Evolutionary conservation across 2,113 vertebrate genomes (phyloP).

Genomic region (Rhinoderma darwinii): DNA sequence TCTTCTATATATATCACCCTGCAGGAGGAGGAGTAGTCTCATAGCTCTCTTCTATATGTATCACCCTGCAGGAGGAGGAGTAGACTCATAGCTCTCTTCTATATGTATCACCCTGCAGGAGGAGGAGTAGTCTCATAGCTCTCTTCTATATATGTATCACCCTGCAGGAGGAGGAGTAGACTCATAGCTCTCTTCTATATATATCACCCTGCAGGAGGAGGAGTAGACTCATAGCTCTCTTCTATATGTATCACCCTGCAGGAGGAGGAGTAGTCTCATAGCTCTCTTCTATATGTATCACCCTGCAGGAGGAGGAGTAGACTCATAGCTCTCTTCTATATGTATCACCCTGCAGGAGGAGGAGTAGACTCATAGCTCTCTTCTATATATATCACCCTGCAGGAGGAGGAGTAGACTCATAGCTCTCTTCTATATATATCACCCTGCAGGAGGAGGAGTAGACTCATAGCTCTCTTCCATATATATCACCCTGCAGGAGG

Average conservation of each 20-base stretch:
- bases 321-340: slow-evolving; percentile 3
- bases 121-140: slow-evolving; percentile 9
- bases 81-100: too few species aligned
- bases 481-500: background rate
- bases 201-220: background rate
- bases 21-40: background rate
- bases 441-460: background rate
- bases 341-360: background rate
- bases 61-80: background rate
- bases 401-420: background rate
- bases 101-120: background rate
- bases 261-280: background rate
- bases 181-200: background rate
- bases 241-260: background rate
- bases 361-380: background rate
- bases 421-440: background rate
- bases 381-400: background rate
- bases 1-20: background rate
- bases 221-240: background rate
- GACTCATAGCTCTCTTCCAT: too few species aligned
- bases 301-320: background rate
- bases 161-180: background rate
- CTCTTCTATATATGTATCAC: background rate
- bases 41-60: background rate
- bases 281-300: too few species aligned